These are phyloP conservation scores for Lasioglossum lativentre DNA, from an alignment of 2,888 invertebrate species.

Conservation along the genomic window DNA sequence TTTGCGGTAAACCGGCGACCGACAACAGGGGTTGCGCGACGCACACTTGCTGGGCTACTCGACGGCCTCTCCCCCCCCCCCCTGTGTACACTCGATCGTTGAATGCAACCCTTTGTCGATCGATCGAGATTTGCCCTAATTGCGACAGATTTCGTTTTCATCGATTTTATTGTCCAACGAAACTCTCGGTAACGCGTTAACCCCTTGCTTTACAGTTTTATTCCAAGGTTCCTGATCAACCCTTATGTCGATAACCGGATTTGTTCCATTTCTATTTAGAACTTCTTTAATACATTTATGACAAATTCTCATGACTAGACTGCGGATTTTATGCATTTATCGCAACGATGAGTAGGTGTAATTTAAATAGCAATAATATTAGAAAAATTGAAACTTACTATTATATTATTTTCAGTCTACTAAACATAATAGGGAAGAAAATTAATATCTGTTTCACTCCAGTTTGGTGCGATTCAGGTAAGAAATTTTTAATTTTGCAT, in stretches of 20 bases:
- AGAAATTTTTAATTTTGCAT: too few species aligned
- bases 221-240: background rate
- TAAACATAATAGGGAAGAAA: too few species aligned
- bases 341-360: too few species aligned
- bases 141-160: background rate
- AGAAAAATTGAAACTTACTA: too few species aligned
- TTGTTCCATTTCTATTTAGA: background rate
- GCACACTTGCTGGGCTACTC: background rate
- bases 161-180: background rate
- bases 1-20: background rate
- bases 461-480: too few species aligned
- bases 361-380: too few species aligned
- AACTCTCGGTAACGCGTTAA: background rate
- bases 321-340: too few species aligned
- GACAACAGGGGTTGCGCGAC: background rate
- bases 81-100: background rate
- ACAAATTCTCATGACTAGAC: too few species aligned
- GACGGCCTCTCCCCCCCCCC: too few species aligned
- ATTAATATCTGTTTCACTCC: too few species aligned
- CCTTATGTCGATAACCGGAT: background rate
- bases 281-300: too few species aligned
- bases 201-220: background rate
- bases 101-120: background rate
- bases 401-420: too few species aligned
- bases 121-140: background rate